These are phyloP conservation scores for Irena cyanogastra DNA, from an alignment of 2,113 vertebrate genomes.

Conservation along the genomic window DNA sequence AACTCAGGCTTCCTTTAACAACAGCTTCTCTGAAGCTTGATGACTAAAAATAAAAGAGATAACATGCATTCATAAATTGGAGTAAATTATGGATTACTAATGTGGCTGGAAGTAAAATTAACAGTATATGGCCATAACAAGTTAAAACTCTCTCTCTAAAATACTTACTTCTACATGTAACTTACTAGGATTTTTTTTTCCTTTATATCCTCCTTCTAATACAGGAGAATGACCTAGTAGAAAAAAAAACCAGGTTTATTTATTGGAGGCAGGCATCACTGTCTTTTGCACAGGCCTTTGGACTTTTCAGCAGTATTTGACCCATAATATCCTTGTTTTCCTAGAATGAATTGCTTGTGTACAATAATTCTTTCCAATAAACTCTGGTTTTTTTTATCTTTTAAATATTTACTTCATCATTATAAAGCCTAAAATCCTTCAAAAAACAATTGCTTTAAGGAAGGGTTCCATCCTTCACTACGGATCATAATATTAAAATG, in stretches of 20 bases:
- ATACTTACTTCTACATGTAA: not conserved
- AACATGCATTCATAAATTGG: not conserved
- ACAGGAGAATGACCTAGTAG: not conserved
- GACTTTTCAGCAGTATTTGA: not conserved
- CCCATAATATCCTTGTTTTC: not conserved
- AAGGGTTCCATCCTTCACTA: conserved; percentile 10
- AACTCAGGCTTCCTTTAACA: not conserved
- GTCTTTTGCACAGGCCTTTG: not conserved
- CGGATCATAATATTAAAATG: not conserved
- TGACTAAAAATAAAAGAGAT: not conserved
- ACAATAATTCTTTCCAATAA: not conserved
- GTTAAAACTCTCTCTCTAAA: not conserved
- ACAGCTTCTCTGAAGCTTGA: not conserved
- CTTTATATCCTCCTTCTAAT: not conserved
- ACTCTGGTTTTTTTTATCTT: not conserved
- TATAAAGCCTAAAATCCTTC: conserved; percentile 5
- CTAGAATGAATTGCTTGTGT: not conserved
- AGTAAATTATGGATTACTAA: not conserved
- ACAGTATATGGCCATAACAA: not conserved
- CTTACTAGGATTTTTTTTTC: not conserved
- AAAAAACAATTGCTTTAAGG: not conserved
- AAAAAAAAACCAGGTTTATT: not conserved
- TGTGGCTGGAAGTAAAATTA: not conserved
- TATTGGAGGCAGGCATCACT: not conserved
- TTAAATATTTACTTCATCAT: conserved; percentile 16